phyloP scores from a whole-genome alignment of 2,888 invertebrate genomes.

The Spodoptera exigua region DNA sequence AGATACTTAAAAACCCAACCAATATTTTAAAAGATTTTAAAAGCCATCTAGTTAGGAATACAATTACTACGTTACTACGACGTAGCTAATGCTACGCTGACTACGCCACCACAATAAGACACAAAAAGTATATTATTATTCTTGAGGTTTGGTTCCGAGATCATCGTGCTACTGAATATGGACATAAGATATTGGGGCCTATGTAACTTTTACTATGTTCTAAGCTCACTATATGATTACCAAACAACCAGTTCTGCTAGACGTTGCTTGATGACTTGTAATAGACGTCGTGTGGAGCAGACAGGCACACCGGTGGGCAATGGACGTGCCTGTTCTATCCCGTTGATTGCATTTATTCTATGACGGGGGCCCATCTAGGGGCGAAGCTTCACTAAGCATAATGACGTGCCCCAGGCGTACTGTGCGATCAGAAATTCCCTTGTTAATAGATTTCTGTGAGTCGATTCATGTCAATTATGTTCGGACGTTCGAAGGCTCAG shows the following conservation, averaged over 20 bases:
- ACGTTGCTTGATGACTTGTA: conserved; percentile 65
- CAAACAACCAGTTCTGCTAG: conserved; percentile 68
- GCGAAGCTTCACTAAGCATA: conserved; percentile 42
- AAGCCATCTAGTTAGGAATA: too few species aligned
- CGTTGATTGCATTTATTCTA: conserved; percentile 72
- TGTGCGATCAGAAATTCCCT: conserved; percentile 50
- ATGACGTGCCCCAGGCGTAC: conserved; percentile 50
- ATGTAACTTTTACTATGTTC: conserved; percentile 12
- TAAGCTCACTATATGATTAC: conserved; percentile 52
- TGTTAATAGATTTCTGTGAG: conserved; percentile 54
- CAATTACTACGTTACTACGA: conserved; percentile 2
- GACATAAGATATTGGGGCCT: too few species aligned
- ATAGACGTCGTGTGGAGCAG: conserved; percentile 61
- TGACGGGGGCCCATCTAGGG: conserved; percentile 58
- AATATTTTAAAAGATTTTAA: too few species aligned
- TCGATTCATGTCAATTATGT: conserved; percentile 51
- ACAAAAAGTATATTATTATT: too few species aligned
- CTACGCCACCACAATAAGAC: too few species aligned
- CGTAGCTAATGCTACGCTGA: conserved; percentile 14
- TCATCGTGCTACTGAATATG: too few species aligned
- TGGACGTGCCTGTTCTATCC: conserved; percentile 67
- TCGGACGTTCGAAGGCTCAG: conserved; percentile 30
- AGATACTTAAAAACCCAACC: too few species aligned
- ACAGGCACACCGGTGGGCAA: conserved; percentile 60
- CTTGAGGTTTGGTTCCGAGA: too few species aligned